These are phyloP conservation scores for Hemiscyllium ocellatum DNA, from an alignment of 2,113 vertebrate species.

Conservation along the genomic window DNA sequence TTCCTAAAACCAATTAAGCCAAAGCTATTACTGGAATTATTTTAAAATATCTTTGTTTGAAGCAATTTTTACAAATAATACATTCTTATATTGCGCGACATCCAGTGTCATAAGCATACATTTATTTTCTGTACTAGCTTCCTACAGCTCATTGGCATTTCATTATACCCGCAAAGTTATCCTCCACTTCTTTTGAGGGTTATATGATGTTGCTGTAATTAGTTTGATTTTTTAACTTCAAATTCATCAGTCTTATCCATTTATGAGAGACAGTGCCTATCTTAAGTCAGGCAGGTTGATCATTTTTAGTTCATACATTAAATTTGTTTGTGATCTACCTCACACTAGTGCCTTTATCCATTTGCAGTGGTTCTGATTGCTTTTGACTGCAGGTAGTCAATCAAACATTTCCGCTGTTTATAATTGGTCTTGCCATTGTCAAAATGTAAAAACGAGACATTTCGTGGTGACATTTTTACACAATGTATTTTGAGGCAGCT, in stretches of 20 bases:
- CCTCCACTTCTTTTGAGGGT: neutral
- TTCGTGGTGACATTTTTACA: neutral
- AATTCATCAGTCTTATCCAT: neutral
- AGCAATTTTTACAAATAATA: neutral
- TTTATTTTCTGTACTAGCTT: neutral
- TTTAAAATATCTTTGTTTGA: constrained; percentile 10
- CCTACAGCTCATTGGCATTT: neutral
- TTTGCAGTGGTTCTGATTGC: constrained; percentile 9
- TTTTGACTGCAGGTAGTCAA: neutral
- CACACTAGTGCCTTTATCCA: neutral
- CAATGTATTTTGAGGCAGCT: neutral
- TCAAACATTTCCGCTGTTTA: neutral
- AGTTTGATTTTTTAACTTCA: neutral
- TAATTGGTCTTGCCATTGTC: neutral
- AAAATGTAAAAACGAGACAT: neutral
- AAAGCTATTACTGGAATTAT: constrained; percentile 15
- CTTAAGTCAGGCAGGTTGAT: neutral
- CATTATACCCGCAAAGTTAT: neutral
- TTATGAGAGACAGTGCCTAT: neutral
- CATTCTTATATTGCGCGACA: neutral
- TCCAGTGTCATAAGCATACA: neutral
- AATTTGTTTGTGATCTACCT: neutral
- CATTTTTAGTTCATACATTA: neutral
- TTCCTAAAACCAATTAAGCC: constrained; percentile 21
- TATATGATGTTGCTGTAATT: neutral